Base-by-base conservation (phyloP, 2,797 vertebrate species). In the Acipenser transmontanus region DNA sequence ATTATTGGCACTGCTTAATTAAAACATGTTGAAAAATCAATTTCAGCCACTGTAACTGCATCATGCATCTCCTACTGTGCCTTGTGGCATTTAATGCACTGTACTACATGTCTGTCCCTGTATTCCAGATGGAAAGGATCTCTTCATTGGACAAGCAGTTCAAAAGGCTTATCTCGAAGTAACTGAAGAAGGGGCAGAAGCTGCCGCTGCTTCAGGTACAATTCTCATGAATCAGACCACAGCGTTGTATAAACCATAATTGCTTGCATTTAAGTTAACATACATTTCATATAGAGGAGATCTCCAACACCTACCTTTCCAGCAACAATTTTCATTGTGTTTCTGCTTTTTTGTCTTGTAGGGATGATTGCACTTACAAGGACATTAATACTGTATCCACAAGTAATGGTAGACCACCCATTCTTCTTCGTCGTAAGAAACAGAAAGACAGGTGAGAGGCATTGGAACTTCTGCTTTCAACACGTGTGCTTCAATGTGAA, bases 401-500 rank as follows among this genome's bases (percentile, higher is more conserved):
- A 99, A 56, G 93, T 99, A 71, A 98, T 99, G 86, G 93, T 94
- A 1, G 97, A 99, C 78, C 97, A 99, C 76, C 97, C 97, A 0
- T 99, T 99, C 84, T 93, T 99, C 82, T 98, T 98, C 66, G 73
- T 98, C 82, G 89, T 99, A 81, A 92, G 95, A 81, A 95, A 93
- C 73, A 91, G 92, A 75, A 95, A 80, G 84, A 95, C 93, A 90
- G 94, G 97, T 98, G 59, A 80, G 86, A 72, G 65, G 34, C 62
- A 4, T 7, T 59, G 47, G 14, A 14, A 6, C 6, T 11, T 50
- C 7, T 49, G 8, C 7, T 4, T 56, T 47, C 49, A 48, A 63
- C 62, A 63, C 59, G 54, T 47, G 7, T 67, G 11, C 51, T n/a
- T 67, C 12, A 2, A 47, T 56, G 5, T 49, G 7, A 47, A 34